phyloP scores from a whole-genome alignment of 2,797 vertebrate species.

The Anisognathus igniventris region DNA sequence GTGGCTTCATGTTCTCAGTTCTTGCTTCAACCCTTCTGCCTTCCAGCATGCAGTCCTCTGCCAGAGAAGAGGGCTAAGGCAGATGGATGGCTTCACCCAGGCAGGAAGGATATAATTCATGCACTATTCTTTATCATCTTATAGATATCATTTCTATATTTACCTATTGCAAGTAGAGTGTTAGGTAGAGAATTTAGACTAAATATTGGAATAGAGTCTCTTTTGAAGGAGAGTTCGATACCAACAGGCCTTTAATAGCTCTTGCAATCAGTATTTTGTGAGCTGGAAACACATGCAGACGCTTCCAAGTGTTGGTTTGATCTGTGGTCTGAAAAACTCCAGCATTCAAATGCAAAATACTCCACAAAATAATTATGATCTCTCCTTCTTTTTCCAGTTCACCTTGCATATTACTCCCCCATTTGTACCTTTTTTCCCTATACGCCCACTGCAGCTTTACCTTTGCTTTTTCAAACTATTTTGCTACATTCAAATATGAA shows the following conservation, averaged over 20 bases:
- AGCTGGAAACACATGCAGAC: neutral
- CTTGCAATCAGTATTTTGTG: neutral
- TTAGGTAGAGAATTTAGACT: neutral
- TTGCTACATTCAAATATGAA: neutral
- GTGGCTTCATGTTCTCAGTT: neutral
- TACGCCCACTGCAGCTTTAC: neutral
- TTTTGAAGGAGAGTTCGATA: neutral
- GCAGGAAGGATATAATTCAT: neutral
- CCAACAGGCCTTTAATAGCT: neutral
- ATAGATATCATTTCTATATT: neutral
- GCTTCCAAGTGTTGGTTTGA: neutral
- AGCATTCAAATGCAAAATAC: conserved; percentile 3
- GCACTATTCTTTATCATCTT: neutral
- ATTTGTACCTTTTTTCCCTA: neutral
- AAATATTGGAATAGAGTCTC: neutral
- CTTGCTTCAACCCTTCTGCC: neutral
- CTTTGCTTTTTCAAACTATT: neutral
- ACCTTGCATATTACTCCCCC: neutral
- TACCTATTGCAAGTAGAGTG: neutral
- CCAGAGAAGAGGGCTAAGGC: neutral
- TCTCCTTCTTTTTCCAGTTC: neutral
- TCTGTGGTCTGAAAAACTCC: neutral
- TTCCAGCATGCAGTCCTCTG: neutral
- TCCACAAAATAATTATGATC: neutral
- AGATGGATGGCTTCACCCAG: neutral